phyloP scores from a whole-genome alignment of 2,113 vertebrate genomes.

The Dunckerocampus dactyliophorus region DNA sequence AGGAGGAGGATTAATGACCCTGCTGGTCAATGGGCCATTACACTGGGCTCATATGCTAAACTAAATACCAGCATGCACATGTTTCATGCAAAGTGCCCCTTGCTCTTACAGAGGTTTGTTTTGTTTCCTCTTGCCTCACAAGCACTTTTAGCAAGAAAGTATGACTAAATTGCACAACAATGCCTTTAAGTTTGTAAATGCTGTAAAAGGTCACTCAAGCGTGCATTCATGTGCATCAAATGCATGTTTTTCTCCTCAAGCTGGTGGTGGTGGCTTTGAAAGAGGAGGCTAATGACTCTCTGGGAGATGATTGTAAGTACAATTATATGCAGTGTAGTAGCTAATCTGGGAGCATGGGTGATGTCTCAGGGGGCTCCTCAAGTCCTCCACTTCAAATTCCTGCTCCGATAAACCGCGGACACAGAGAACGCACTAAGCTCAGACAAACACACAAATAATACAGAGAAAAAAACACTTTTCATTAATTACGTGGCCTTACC shows the following conservation, averaged over 20 bases:
- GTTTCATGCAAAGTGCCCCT: background rate
- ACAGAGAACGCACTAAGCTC: conserved; percentile 34
- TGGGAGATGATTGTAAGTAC: conserved; percentile 85
- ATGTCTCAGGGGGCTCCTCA: conserved; percentile 83
- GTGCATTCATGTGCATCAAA: background rate
- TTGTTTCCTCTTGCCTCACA: background rate
- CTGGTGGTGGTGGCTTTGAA: conserved; percentile 56
- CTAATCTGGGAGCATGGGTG: conserved; percentile 88
- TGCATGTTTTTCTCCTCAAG: conserved; percentile 40
- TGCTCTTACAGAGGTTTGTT: background rate
- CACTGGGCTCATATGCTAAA: conserved; percentile 49
- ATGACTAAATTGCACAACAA: background rate
- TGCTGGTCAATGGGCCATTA: conserved; percentile 61
- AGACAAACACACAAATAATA: background rate
- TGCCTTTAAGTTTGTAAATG: conserved; percentile 2
- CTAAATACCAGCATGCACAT: conserved; percentile 39
- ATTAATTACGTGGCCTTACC: background rate
- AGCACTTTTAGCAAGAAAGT: background rate
- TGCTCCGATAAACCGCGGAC: conserved; percentile 80
- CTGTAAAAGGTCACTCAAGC: conserved; percentile 9
- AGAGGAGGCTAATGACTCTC: conserved; percentile 87
- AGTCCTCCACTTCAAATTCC: conserved; percentile 87
- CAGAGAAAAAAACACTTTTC: background rate
- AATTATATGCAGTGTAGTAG: conserved; percentile 91
- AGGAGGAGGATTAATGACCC: conserved; percentile 57